Evolutionary conservation across 2,888 invertebrate species (phyloP).

Genomic region (Drosophila flavopinicola): DNA sequence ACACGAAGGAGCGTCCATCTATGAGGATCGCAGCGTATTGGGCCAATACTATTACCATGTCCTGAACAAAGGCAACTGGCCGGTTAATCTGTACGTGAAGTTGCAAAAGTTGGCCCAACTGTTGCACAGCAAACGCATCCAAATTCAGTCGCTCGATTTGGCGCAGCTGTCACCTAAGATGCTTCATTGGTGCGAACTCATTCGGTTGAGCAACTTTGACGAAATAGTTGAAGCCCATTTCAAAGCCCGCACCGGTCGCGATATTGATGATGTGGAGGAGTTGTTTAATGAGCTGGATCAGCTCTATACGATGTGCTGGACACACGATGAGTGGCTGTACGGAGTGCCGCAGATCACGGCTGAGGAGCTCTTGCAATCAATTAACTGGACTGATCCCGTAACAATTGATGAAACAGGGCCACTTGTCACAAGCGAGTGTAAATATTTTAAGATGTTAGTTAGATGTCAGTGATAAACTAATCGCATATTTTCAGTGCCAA

Average conservation of each 20-base stretch:
- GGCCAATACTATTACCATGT: slow-evolving; percentile 34
- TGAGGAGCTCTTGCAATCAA: not conserved
- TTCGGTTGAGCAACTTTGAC: slow-evolving; percentile 41
- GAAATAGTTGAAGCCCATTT: slow-evolving; percentile 38
- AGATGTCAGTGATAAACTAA: not conserved
- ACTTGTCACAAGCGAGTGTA: not conserved
- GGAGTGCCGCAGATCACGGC: slow-evolving; percentile 40
- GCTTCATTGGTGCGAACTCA: slow-evolving; percentile 47
- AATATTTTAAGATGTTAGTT: fast-evolving
- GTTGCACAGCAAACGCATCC: slow-evolving; percentile 50
- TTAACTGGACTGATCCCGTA: not conserved
- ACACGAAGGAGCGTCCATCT: slow-evolving; percentile 24
- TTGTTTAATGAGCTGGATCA: slow-evolving; percentile 25
- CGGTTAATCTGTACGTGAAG: slow-evolving; percentile 44
- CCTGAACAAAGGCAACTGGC: slow-evolving; percentile 54
- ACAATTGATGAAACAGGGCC: not conserved
- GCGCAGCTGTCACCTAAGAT: slow-evolving; percentile 59
- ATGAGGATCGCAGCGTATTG: slow-evolving; percentile 15
- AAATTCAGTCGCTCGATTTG: slow-evolving; percentile 30
- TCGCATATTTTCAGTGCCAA: slow-evolving; percentile 14
- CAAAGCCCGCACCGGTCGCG: slow-evolving; percentile 13
- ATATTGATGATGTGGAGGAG: not conserved
- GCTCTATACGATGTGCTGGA: slow-evolving; percentile 58
- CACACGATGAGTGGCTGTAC: slow-evolving; percentile 47
- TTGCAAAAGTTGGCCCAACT: slow-evolving; percentile 31